These are phyloP conservation scores for Pocillopora grandis DNA, from an alignment of 92 coral and sea anemone genomes.

Conservation along the genomic window DNA sequence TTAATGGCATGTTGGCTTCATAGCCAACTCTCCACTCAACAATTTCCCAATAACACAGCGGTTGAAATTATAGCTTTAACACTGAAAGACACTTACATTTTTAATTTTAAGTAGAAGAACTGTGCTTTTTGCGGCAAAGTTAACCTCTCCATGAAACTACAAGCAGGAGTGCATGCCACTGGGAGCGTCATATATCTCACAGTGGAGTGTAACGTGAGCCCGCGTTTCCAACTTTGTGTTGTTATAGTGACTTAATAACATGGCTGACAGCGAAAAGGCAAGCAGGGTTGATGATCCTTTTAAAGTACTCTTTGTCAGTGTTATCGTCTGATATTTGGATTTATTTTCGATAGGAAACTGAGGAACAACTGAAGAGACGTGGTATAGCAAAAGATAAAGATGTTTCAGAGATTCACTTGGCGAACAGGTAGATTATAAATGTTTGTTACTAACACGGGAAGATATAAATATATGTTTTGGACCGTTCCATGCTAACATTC, in stretches of 20 bases:
- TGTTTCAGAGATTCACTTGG: slow-evolving; percentile 79
- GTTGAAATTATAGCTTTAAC: neutral
- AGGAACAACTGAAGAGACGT: slow-evolving; percentile 73
- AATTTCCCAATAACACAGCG: neutral
- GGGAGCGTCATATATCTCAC: neutral
- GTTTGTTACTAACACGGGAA: neutral
- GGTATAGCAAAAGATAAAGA: slow-evolving; percentile 76
- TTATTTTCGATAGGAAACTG: slow-evolving; percentile 57
- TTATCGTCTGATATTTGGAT: neutral
- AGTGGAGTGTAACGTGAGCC: slow-evolving; percentile 21
- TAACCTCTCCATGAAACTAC: neutral
- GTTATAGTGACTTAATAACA: slow-evolving; percentile 60
- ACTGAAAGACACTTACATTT: slow-evolving; percentile 11
- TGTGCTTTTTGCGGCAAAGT: slow-evolving; percentile 4
- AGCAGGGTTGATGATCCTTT: neutral
- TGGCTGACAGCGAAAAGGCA: slow-evolving; percentile 84
- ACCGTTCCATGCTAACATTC: neutral
- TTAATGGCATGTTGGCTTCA: too few relatives aligned
- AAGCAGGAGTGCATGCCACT: neutral
- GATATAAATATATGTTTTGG: neutral
- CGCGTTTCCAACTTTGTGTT: slow-evolving; percentile 42
- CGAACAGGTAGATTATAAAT: slow-evolving; percentile 58
- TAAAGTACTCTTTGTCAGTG: neutral
- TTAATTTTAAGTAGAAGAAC: slow-evolving; percentile 8
- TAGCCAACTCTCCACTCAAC: neutral